phyloP scores from a whole-genome alignment of 2,797 vertebrate species.

The Paramormyrops hopkinsi region DNA sequence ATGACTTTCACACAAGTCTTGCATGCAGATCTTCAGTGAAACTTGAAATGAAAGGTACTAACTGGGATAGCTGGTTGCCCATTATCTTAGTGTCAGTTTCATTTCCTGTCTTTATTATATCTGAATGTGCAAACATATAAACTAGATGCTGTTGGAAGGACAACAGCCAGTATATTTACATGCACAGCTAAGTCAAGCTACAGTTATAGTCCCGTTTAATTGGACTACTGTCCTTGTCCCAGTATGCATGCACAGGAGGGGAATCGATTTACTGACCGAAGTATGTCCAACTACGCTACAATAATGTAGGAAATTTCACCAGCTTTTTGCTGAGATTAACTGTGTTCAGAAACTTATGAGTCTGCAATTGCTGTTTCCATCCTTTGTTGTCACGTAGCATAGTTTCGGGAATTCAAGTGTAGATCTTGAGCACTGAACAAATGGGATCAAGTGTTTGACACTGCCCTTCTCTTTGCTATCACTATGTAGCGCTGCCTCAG shows the following conservation, averaged over 20 bases:
- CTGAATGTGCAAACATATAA: neutral
- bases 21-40: neutral
- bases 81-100: neutral
- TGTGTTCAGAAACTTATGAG: neutral
- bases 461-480: neutral
- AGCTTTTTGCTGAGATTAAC: neutral
- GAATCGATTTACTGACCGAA: too few species aligned
- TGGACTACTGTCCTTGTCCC: too few species aligned
- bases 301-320: neutral
- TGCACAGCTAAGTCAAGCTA: too few species aligned
- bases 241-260: too few species aligned
- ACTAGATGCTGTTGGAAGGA: neutral
- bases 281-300: neutral
- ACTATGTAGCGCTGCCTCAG: neutral
- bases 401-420: neutral
- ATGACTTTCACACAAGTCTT: neutral
- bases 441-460: neutral
- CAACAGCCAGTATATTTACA: neutral
- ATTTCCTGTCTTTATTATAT: neutral
- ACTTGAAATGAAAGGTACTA: neutral
- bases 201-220: too few species aligned
- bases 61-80: neutral
- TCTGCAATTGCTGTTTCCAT: neutral
- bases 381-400: neutral
- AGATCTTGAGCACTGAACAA: neutral